Evolutionary conservation across 2,797 vertebrate species (phyloP).

Genomic region (Aplochiton taeniatus): DNA sequence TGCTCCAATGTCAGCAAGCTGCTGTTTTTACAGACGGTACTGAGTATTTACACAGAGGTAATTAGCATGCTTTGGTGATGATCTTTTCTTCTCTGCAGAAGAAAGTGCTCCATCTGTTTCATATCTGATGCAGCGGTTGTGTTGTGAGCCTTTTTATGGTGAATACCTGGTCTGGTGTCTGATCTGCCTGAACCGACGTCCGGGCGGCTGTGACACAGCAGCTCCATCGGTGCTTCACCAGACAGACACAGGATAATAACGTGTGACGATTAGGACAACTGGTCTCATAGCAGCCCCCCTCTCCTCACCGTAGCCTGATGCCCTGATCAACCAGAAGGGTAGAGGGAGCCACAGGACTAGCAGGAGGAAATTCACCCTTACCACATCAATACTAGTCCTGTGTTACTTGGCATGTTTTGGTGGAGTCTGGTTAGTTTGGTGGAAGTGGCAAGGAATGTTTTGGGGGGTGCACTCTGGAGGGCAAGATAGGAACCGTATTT

Average conservation of each 20-base stretch:
- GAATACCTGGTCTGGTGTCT: constrained; percentile 22
- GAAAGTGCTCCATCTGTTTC: constrained; percentile 41
- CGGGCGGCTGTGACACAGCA: constrained; percentile 33
- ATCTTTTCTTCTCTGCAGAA: constrained; percentile 17
- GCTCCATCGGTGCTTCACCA: constrained; percentile 37
- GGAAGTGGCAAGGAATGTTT: constrained; percentile 7
- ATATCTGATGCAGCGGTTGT: constrained; percentile 24
- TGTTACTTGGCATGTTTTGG: constrained; percentile 6
- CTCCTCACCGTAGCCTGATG: constrained; percentile 5
- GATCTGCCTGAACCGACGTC: constrained; percentile 14
- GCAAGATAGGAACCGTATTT: too few species aligned
- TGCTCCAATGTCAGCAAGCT: constrained; percentile 36
- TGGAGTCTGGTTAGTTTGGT: constrained; percentile 21
- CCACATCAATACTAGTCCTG: not conserved
- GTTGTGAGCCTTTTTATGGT: constrained; percentile 13
- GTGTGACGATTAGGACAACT: constrained; percentile 14
- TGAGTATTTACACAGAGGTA: constrained; percentile 25
- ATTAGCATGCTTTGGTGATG: constrained; percentile 43
- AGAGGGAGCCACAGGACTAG: not conserved
- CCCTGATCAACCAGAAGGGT: constrained; percentile 11
- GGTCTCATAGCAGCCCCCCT: not conserved
- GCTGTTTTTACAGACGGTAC: constrained; percentile 33
- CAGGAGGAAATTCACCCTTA: not conserved
- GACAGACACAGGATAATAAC: constrained; percentile 19
- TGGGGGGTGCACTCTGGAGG: too few species aligned